Evolutionary conservation across 1,140 invertebrate species (phyloP), one percentile per base, ranked within the genome.

Genomic region (Pantala flavescens): DNA sequence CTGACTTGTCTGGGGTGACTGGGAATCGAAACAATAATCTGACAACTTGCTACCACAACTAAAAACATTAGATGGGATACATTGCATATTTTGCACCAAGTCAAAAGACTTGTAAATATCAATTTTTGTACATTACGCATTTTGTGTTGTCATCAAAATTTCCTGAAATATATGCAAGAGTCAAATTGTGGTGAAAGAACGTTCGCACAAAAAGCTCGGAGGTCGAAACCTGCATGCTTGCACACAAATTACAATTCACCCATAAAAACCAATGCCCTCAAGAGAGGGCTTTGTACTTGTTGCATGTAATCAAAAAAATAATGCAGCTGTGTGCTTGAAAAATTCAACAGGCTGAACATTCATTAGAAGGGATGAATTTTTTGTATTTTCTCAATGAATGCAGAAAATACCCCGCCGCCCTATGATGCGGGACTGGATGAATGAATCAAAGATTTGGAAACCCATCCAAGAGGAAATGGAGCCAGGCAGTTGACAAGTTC

Each of bases 231-330:
- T 36, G 28, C 49, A 63, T 21, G n/a, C 49, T 63, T 16, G 49
- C 49, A 63, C 49, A 63, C 49, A 63, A 63, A 63, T 63, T 36
- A 21, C 49, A 21, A 63, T 63, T 63, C 49, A 63, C 49, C 49
- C 14, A 63, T 63, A 21, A 21, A 63, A 63, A 63, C 49, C 28
- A 21, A 63, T 21, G n/a, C n/a, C 12, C 49, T 63, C 49, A 63
- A 21, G 14, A 63, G 12, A 63, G 49, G 12, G n/a, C 49, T 63
- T 63, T 63, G 49, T 63, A 63, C 49, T 63, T 63, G 49, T 19
- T 63, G n/a, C 49, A 63, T 63, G n/a, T 21, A 63, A 63, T 36
- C 28, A 36, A 36, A 36, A 36, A 36, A 36, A 36, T 36, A 63
- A 63, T 63, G 49, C 49, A 63, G 14, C n/a, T 63, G 49, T 63